Base-by-base conservation (phyloP, 2,797 vertebrate species). In the Aulostomus chinensis region DNA sequence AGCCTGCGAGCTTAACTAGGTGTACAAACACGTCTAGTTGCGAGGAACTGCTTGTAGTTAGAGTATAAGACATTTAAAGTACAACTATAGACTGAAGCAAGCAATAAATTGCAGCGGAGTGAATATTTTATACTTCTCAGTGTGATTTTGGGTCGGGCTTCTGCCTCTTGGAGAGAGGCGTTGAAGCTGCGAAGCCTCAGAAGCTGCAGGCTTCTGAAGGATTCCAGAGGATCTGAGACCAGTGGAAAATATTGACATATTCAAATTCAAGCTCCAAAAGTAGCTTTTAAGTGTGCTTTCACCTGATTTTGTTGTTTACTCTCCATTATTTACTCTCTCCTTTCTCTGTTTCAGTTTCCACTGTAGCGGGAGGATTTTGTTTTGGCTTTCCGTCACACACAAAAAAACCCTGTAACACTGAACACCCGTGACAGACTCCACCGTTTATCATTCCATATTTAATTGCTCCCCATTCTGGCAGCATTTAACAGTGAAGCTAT, bases 161-260 rank as follows among this genome's bases (percentile, higher is more conserved):
- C 10, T 43, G 30, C 43, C 21, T 49, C 29, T 9, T 14, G 22
- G 12, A 3, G 57, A 29, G 28, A 29, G n/a, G 28, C 28, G 9
- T 11, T 29, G 28, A 29, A 29, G 28, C 28, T 29, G 28, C 4
- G 24, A 48, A 30, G 38, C 48, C 45, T 48, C 47, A 45, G 9
- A 18, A 24, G 9, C 57, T 15, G 1, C 24, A 25, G 24, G 4
- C 24, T 2, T 25, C 24, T 7, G 24, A 7, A 4, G 24, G 24
- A 25, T 37, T 42, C 8, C 40, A 36, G 17, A 54, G 32, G 20
- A 50, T 42, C 41, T 26, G 9, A 59, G 34, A 20, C 45, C 56
- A 59, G 28, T 40, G 42, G 42, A 58, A 40, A 62, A 63, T 48
- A n/a, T 59, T 41, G 46, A 45, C 35, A 25, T 52, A 50, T 41